Evolutionary conservation across 37 sponge, comb jelly and placozoan genomes (phyloP), one percentile per base, ranked within the genome.

Genomic region (Ephydatia muelleri): DNA sequence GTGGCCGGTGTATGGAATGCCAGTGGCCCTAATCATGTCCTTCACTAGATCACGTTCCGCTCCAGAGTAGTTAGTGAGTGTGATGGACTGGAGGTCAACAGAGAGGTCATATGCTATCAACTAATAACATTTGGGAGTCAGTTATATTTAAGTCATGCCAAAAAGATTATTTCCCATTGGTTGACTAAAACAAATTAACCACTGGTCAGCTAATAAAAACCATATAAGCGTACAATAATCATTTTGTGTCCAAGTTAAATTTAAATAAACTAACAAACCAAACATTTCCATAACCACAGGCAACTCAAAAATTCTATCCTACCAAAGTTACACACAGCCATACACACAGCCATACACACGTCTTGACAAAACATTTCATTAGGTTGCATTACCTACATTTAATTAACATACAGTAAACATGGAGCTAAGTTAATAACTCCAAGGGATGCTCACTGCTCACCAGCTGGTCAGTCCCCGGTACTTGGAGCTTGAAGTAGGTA

Each of bases 21-120:
- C 98, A 75, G 84, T 76, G 38, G 92, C 38, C n/a, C 83, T 81
- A 38, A 93, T 89, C 89, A 95, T 93, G 68, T 95, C 92, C 70
- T 91, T 93, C 43, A 97, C 87, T 30, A 91, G 72, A 32, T 88
- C 89, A 65, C 98, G 73, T 67, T 97, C 93, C 30, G 16, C 73
- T 3, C 89, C 98, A 68, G 69, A 85, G 85, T 91, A 97, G 73
- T 95, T 95, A 33, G 92, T 95, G 34, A 93, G 86, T 70, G 95
- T 78, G 67, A 94, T 86, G 4, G 68, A 69, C 92, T 92, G 48
- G 1, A n/a, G n/a, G n/a, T n/a, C n/a, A n/a, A 79, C 38, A 65
- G 23, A 73, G 23, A 26, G 65, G 57, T 2, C 21, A 84, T 71
- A 73, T 5, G 12, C 21, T 36, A 4, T 22, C 5, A 23, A 29